phyloP scores from a whole-genome alignment of 2,113 vertebrate genomes.

The Urocynchramus pylzowi region DNA sequence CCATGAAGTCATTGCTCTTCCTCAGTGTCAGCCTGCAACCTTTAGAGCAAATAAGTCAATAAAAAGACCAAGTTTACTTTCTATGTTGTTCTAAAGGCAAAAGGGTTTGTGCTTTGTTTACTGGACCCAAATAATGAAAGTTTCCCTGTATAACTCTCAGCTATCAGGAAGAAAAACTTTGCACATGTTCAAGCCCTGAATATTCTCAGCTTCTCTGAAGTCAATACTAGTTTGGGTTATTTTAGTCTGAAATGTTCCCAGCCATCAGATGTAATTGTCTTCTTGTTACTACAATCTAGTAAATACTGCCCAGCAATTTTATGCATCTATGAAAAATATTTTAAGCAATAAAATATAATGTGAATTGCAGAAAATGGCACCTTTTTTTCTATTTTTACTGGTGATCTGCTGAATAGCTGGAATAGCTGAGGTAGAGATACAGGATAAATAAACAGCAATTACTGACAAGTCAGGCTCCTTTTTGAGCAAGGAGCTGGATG shows the following conservation, averaged over 20 bases:
- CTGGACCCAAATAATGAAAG: rapidly evolving
- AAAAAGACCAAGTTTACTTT: background rate
- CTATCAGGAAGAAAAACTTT: background rate
- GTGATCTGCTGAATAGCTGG: background rate
- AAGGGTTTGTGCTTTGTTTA: background rate
- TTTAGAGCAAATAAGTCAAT: background rate
- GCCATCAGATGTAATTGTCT: background rate
- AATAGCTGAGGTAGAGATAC: background rate
- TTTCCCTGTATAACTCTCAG: background rate
- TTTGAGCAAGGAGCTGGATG: background rate
- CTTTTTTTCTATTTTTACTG: background rate
- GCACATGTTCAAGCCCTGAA: background rate
- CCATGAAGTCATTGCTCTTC: background rate
- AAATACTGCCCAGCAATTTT: background rate
- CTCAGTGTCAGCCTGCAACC: background rate
- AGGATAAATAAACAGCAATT: background rate
- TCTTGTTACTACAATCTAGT: background rate
- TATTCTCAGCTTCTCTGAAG: background rate
- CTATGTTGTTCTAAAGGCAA: background rate
- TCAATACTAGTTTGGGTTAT: rapidly evolving
- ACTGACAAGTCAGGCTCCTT: background rate
- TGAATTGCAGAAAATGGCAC: background rate
- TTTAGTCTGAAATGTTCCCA: background rate
- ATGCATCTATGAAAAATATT: background rate
- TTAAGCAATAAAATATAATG: background rate